A percentile compares a stretch with the other conserved stretches of the same genome.
These are phyloP conservation scores for Drosophila picticornis DNA, from an alignment of 2,888 invertebrate species.

Conservation along the genomic window DNA sequence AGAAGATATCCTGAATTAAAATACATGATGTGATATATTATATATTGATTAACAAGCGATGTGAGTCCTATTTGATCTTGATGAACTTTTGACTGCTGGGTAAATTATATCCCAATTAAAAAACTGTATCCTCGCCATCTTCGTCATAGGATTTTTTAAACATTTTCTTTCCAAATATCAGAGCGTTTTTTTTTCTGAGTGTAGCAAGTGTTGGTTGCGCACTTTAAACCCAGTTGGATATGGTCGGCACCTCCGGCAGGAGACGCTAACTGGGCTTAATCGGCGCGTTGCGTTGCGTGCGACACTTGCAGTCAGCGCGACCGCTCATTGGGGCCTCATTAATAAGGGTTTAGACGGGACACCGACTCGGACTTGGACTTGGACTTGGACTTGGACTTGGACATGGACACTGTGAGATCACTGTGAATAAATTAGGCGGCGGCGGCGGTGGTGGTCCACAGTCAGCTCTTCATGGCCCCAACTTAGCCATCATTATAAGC, in stretches of 20 bases:
- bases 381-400: constrained; percentile 38
- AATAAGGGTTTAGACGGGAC: constrained; percentile 73
- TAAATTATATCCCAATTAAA: neutral
- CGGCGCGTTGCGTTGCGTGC: constrained; percentile 71
- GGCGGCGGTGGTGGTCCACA: constrained; percentile 67
- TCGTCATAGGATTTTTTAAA: neutral
- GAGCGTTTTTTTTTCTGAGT: neutral
- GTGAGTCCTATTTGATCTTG: neutral
- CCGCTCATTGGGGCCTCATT: constrained; percentile 64
- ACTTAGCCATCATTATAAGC: constrained; percentile 68
- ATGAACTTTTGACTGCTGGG: neutral
- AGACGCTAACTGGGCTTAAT: constrained; percentile 79
- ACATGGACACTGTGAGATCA: constrained; percentile 63
- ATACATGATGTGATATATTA: neutral
- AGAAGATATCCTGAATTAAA: neutral
- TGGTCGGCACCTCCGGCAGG: constrained; percentile 59
- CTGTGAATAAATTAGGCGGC: constrained; percentile 82
- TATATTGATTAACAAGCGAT: neutral
- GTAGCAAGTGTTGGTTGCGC: constrained; percentile 28
- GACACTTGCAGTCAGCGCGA: constrained; percentile 64
- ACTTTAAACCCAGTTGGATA: constrained; percentile 62
- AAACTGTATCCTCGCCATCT: neutral
- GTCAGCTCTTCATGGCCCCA: constrained; percentile 23
- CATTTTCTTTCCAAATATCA: neutral
- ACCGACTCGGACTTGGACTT: constrained; percentile 46